These are phyloP conservation scores for Columba janthina DNA, from an alignment of 2,113 vertebrate genomes.

Conservation along the genomic window DNA sequence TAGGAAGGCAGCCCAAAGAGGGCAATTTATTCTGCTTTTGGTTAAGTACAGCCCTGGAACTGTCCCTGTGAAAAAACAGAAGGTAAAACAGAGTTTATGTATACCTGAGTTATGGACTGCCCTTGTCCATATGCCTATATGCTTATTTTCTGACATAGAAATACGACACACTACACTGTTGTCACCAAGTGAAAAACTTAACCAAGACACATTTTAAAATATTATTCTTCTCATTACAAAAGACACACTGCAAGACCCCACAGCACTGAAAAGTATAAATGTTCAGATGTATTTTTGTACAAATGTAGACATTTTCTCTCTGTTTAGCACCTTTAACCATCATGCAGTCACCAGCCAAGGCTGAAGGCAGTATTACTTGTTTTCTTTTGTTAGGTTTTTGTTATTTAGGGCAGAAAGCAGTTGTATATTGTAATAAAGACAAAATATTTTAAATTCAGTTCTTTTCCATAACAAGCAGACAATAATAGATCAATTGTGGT, in stretches of 20 bases:
- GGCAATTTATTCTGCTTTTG: not conserved
- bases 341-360: not conserved
- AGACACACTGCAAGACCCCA: not conserved
- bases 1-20: not conserved
- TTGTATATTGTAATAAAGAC: not conserved
- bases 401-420: not conserved
- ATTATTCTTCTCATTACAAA: not conserved
- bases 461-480: not conserved
- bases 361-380: not conserved
- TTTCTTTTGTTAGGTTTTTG: not conserved
- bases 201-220: not conserved
- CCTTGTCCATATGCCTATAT: not conserved
- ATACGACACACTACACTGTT: rapidly evolving
- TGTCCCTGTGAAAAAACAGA: not conserved
- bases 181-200: not conserved
- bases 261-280: not conserved
- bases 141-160: not conserved
- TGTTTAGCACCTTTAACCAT: not conserved
- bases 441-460: not conserved
- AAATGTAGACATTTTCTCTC: not conserved
- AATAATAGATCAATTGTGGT: not conserved
- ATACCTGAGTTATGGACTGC: not conserved
- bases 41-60: not conserved
- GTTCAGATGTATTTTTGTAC: not conserved
- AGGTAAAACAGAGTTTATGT: not conserved